Percentiles rank a stretch among this genome's conserved stretches.
Evolutionary conservation across 2,888 invertebrate species (phyloP).

Genomic region (Amphipyra berbera): DNA sequence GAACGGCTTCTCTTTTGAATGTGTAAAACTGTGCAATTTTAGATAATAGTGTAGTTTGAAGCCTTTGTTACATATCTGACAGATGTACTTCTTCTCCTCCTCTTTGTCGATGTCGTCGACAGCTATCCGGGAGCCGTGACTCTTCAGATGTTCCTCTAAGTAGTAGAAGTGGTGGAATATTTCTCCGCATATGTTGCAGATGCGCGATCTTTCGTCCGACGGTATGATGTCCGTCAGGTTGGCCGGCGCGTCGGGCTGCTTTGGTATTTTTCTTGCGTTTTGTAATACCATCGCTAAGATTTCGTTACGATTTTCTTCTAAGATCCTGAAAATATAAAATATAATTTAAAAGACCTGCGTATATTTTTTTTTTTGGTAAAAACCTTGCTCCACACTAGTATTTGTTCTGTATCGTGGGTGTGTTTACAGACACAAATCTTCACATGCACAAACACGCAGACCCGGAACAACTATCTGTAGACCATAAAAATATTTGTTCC

Average conservation of each 20-base stretch:
- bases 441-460: too few species aligned
- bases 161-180: constrained; percentile 85
- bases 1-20: constrained; percentile 84
- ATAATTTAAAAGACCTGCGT: too few species aligned
- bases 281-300: constrained; percentile 85
- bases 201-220: constrained; percentile 76
- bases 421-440: too few species aligned
- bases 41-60: constrained; percentile 84
- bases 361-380: too few species aligned
- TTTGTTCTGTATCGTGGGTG: too few species aligned
- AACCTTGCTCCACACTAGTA: too few species aligned
- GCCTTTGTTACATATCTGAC: constrained; percentile 79
- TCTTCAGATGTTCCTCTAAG: constrained; percentile 82
- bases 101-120: constrained; percentile 71
- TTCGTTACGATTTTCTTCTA: constrained; percentile 80
- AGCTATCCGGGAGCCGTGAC: constrained; percentile 81
- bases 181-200: constrained; percentile 86
- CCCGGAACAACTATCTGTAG: too few species aligned
- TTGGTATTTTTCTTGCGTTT: constrained; percentile 81
- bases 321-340: constrained; percentile 67
- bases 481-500: too few species aligned
- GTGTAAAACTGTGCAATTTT: constrained; percentile 83
- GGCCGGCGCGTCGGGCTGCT: constrained; percentile 59
- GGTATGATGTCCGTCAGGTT: constrained; percentile 59
- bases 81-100: constrained; percentile 80